phyloP scores from a whole-genome alignment of 2,797 vertebrate genomes.

The Spea hammondii region DNA sequence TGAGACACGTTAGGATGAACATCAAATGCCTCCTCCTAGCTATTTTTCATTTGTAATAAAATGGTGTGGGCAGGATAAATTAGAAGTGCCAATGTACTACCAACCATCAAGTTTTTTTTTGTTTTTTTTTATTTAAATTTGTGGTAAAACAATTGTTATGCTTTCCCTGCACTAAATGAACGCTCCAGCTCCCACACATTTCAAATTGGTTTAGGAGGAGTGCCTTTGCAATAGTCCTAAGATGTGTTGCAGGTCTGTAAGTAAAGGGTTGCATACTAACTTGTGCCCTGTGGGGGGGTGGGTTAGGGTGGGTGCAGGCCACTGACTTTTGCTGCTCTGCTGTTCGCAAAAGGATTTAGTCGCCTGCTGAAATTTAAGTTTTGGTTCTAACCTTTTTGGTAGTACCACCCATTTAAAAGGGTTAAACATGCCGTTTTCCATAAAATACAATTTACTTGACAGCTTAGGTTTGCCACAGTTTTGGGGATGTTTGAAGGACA shows the following conservation, averaged over 20 bases:
- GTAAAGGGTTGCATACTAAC: conserved; percentile 16
- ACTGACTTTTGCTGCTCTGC: conserved; percentile 10
- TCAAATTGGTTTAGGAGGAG: conserved; percentile 15
- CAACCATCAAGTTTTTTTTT: not conserved
- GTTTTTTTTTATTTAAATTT: not conserved
- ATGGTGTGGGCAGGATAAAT: not conserved
- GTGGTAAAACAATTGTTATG: not conserved
- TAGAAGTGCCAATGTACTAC: not conserved
- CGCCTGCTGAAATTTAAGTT: not conserved
- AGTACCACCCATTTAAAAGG: not conserved
- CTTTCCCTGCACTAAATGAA: too few relatives aligned
- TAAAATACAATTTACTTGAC: not conserved
- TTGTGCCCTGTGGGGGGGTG: conserved; percentile 3
- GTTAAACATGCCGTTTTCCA: conserved; percentile 36
- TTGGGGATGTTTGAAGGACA: not conserved
- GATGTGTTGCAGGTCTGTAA: conserved; percentile 17
- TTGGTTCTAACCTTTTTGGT: not conserved
- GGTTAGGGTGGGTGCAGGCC: conserved; percentile 1
- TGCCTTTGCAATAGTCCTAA: conserved; percentile 9
- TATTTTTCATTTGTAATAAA: not conserved
- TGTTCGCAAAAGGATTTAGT: not conserved
- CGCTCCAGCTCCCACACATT: not conserved
- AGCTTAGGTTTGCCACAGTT: conserved; percentile 8
- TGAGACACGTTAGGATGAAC: conserved; percentile 22
- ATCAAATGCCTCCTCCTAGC: not conserved